phyloP scores from a whole-genome alignment of 2,888 invertebrate species.

The Apodemia duryi region DNA sequence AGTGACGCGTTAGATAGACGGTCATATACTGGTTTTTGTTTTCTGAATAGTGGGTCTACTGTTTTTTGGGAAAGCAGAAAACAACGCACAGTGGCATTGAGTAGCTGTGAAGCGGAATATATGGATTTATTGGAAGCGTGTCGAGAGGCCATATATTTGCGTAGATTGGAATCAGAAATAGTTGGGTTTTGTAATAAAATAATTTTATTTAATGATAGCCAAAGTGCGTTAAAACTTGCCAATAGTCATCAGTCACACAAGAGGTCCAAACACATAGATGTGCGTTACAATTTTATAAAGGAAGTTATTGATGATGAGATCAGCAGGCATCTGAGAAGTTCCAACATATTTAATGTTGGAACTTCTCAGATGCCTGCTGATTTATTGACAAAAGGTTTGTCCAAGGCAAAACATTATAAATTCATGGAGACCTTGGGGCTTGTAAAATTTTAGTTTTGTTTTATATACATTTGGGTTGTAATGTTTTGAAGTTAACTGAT shows the following conservation, averaged over 20 bases:
- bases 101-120: slow-evolving; percentile 1
- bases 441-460: background rate
- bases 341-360: too few species aligned
- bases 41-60: too few species aligned
- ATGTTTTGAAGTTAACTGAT: background rate
- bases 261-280: slow-evolving; percentile 23
- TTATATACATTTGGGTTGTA: background rate
- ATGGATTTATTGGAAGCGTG: background rate
- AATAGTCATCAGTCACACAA: slow-evolving; percentile 19
- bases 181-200: slow-evolving; percentile 21
- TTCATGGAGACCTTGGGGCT: slow-evolving; percentile 19
- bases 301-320: slow-evolving; percentile 19
- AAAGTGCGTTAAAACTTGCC: slow-evolving; percentile 25
- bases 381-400: slow-evolving; percentile 21
- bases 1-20: too few species aligned
- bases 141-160: background rate
- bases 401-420: slow-evolving; percentile 18
- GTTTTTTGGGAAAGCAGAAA: background rate
- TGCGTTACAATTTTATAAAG: slow-evolving; percentile 19
- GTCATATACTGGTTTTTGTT: too few species aligned
- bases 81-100: background rate
- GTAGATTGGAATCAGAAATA: slow-evolving; percentile 21
- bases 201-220: slow-evolving; percentile 22
- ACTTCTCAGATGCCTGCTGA: slow-evolving; percentile 12
- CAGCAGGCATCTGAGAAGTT: too few species aligned